These are phyloP conservation scores for Aquatica leii DNA, from an alignment of 2,888 invertebrate species.

Conservation along the genomic window DNA sequence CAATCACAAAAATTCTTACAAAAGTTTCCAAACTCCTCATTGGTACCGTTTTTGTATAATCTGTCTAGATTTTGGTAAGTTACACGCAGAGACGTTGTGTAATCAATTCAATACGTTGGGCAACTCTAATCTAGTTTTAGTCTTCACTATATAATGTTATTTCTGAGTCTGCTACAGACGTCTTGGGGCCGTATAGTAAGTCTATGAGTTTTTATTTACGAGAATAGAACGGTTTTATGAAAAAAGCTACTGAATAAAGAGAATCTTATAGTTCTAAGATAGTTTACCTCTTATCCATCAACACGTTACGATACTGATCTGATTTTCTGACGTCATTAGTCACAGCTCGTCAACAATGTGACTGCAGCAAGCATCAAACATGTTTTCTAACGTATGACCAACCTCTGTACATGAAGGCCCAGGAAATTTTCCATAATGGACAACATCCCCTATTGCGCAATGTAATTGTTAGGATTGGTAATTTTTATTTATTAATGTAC, in stretches of 20 bases:
- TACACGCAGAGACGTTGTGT: slow-evolving; percentile 64
- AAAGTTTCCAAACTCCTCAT: no score
- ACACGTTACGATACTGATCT: neutral
- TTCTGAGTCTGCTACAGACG: slow-evolving; percentile 53
- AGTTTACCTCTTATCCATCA: neutral
- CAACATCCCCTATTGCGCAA: no score
- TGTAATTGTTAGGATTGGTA: neutral
- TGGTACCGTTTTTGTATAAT: slow-evolving; percentile 63
- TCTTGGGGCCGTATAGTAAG: neutral
- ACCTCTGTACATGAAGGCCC: neutral
- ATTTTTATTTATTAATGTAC: neutral
- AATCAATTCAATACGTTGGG: slow-evolving; percentile 57
- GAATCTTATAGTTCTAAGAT: neutral
- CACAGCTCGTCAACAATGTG: neutral
- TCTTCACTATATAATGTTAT: slow-evolving; percentile 53
- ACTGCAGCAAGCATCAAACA: neutral
- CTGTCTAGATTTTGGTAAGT: slow-evolving; percentile 63
- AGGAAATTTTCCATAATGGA: neutral
- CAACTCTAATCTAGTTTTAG: slow-evolving; percentile 51
- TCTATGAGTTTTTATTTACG: neutral
- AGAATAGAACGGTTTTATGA: neutral
- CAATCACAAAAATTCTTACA: no score
- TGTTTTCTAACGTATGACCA: neutral
- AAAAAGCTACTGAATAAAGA: neutral
- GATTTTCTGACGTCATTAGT: neutral